phyloP scores from a whole-genome alignment of 2,888 invertebrate species.

The Sinopyrophorus schimmeli region DNA sequence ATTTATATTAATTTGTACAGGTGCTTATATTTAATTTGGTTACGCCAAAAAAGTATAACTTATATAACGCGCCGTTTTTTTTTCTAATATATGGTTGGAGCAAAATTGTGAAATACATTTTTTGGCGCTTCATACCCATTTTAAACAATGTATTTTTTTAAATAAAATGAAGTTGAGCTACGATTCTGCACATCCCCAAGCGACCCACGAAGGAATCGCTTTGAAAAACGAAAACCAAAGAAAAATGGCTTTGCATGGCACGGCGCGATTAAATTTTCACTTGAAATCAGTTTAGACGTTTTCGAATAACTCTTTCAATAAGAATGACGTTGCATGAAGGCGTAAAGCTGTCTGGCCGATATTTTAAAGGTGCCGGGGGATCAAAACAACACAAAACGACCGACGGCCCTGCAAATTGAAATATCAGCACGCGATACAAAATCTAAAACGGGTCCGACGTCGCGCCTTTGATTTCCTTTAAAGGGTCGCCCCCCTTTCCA shows the following conservation, averaged over 20 bases:
- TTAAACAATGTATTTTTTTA: no score
- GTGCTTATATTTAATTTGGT: no score
- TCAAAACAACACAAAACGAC: constrained; percentile 50
- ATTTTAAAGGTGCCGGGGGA: constrained; percentile 46
- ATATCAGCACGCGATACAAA: constrained; percentile 46
- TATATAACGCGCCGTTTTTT: no score
- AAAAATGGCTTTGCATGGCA: constrained; percentile 29
- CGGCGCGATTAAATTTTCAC: constrained; percentile 38
- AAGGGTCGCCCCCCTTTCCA: constrained; percentile 35
- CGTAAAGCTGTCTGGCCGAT: constrained; percentile 41
- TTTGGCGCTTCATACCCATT: no score
- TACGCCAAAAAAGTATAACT: no score
- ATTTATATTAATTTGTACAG: no score
- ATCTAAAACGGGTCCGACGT: constrained; percentile 29
- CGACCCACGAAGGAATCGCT: no score
- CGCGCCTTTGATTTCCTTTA: constrained; percentile 28
- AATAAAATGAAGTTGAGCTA: no score
- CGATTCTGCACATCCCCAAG: no score
- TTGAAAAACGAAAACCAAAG: no score
- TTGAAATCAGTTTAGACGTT: constrained; percentile 39
- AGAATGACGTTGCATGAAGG: constrained; percentile 42
- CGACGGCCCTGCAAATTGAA: constrained; percentile 43
- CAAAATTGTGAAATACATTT: no score
- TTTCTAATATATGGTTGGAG: no score
- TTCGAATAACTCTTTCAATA: constrained; percentile 38